Base-by-base conservation (phyloP, 2,888 invertebrate species). In the Meta bourneti region DNA sequence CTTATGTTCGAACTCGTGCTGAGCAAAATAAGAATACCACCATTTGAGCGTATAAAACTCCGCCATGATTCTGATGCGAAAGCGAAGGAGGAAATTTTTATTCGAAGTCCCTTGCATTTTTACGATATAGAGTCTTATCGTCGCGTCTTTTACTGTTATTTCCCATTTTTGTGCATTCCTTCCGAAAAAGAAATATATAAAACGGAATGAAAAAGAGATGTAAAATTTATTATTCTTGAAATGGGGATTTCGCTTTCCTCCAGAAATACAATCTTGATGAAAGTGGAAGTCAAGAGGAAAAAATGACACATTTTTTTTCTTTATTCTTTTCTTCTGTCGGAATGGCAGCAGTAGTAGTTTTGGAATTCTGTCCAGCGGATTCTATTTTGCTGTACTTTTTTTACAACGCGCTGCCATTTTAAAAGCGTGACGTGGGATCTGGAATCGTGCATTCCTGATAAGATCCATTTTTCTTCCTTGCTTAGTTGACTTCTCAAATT, bases 161-260 rank as follows among this genome's bases (percentile, higher is more conserved):
- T 16, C 11, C 61, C 61, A 61, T 61, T 61, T 61, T 61, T 61
- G 61, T 5, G 61, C 7, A 61, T 16, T 61, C 61, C 61, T 16
- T 61, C 11, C 16, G 13, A 16, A 61, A 61, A 61, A 61, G 61
- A 16, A 61, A 61, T 61, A 61, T 61, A 75, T 75, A 75, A 75
- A 75, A 34, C 34, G 75, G 16, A 75, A 75, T 75, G 75, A 75
- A 75, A 75, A 75, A 75, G 75, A 75, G 75, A 75, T 75, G 75
- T 75, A 75, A 75, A 75, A 75, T 75, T 75, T 75, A 75, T 75
- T 75, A 75, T 75, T 75, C 48, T 48, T 16, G 75, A 48, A 75
- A 75, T 75, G 48, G 75, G 61, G 61, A 61, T 61, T 61, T 61
- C 61, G 61, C 16, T 61, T 16, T 61, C 61, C 11, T 16, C 61